A percentile compares a stretch with the other conserved stretches of the same genome.
Evolutionary conservation across 2,888 invertebrate species (phyloP).

Genomic region (Catocala nupta): DNA sequence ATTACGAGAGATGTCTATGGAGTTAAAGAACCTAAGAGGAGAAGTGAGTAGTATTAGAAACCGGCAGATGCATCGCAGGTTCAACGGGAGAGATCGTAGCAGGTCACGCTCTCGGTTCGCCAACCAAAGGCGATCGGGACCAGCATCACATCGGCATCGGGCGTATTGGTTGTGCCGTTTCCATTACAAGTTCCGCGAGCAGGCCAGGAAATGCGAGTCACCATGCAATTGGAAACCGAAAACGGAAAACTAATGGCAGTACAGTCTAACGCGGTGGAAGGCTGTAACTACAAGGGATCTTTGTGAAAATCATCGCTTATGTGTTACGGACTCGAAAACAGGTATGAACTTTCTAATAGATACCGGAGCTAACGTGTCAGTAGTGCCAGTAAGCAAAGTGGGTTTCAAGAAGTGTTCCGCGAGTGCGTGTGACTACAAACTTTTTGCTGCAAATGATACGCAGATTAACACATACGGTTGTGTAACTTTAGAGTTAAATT

Average conservation of each 20-base stretch:
- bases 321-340: not conserved
- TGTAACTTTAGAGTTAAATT: not conserved
- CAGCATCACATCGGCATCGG: not conserved
- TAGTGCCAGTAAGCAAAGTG: not conserved
- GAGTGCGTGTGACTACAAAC: not conserved
- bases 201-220: not conserved
- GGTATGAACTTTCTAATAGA: not conserved
- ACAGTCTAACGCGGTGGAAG: not conserved
- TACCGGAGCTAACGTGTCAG: not conserved
- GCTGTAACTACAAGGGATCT: not conserved
- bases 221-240: not conserved
- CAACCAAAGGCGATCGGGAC: not conserved
- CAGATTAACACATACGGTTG: conserved; percentile 3
- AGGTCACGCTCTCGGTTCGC: not conserved
- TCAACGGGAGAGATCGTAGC: not conserved
- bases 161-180: not conserved
- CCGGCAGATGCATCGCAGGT: not conserved
- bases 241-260: not conserved
- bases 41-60: not conserved
- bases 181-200: not conserved
- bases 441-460: not conserved
- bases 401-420: not conserved
- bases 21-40: not conserved
- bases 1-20: not conserved
- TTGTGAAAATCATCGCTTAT: not conserved